Percentiles rank a stretch among this genome's conserved stretches.
Evolutionary conservation across 2,113 vertebrate genomes (phyloP).

Genomic region (Xerus inauris): DNA sequence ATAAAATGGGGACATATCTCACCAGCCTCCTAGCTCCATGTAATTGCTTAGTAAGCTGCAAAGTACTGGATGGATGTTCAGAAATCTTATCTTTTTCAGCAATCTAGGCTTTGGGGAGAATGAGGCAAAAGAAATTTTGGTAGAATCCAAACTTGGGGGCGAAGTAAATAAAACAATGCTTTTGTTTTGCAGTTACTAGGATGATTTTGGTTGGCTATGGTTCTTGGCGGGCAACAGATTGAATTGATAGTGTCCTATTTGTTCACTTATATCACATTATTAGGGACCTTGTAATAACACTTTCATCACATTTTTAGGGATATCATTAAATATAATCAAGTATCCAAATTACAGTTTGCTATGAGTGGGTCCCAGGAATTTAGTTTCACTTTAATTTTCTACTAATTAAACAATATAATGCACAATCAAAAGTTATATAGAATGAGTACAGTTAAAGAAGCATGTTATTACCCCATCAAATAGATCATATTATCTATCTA

Average conservation of each 20-base stretch:
- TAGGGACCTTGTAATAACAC: neutral
- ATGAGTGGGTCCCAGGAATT: conserved; percentile 39
- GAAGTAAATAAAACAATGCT: conserved; percentile 61
- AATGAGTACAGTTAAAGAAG: conserved; percentile 60
- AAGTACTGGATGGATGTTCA: neutral
- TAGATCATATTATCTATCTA: conserved; percentile 45
- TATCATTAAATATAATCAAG: neutral
- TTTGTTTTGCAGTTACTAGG: conserved; percentile 69
- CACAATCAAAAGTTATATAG: conserved; percentile 42
- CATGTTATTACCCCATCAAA: conserved; percentile 65
- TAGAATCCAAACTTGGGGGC: conserved; percentile 72
- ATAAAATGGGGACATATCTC: neutral
- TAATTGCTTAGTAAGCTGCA: neutral
- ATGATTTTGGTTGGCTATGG: conserved; percentile 69
- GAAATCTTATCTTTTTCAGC: conserved; percentile 61
- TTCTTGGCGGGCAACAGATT: conserved; percentile 57
- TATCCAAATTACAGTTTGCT: conserved; percentile 60
- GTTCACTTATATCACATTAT: neutral
- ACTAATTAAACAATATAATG: conserved; percentile 65
- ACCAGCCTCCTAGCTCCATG: neutral
- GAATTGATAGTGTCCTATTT: conserved; percentile 65
- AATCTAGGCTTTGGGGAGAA: conserved; percentile 67
- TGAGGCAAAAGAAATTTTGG: conserved; percentile 54
- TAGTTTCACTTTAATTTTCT: conserved; percentile 61
- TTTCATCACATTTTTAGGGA: neutral